Conservation (phyloP, 37 sponge, comb jelly and placozoan species). For the Petrosia ficiformis region DNA sequence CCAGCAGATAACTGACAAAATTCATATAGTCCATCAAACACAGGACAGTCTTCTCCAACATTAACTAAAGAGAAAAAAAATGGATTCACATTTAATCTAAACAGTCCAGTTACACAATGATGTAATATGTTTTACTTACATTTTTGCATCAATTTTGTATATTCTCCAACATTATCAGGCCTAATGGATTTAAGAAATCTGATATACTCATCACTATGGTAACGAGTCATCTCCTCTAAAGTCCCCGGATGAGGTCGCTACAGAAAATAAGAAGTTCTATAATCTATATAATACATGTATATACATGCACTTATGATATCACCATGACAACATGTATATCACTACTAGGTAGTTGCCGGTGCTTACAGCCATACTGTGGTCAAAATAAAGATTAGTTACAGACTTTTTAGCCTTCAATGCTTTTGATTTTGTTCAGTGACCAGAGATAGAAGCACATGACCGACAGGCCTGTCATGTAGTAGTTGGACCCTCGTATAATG, state of each 20-base stretch:
- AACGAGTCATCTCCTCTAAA: slow-evolving; percentile 89
- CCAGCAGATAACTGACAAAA: slow-evolving; percentile 98
- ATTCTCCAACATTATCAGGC: slow-evolving; percentile 93
- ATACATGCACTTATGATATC: no score
- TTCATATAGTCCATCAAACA: slow-evolving; percentile 98
- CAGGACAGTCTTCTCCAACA: slow-evolving; percentile 99
- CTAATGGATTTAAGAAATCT: slow-evolving; percentile 87
- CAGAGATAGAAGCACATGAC: no score
- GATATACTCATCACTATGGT: slow-evolving; percentile 98
- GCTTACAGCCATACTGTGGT: no score
- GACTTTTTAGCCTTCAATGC: no score
- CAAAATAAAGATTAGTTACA: no score
- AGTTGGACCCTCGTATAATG: no score
- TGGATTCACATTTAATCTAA: not conserved
- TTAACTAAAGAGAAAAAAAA: slow-evolving; percentile 67
- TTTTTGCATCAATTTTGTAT: slow-evolving; percentile 93
- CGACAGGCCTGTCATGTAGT: no score
- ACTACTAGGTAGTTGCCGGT: no score
- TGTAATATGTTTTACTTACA: slow-evolving; percentile 61
- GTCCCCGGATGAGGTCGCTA: slow-evolving; percentile 92
- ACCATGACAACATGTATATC: no score
- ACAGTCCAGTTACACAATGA: not conserved
- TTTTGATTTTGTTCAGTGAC: no score
- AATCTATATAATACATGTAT: no score
- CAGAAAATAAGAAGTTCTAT: no score